Evolutionary conservation across 2,113 vertebrate genomes (phyloP), one percentile per base, ranked within the genome.

Genomic region (Chlamydotis undulata): DNA sequence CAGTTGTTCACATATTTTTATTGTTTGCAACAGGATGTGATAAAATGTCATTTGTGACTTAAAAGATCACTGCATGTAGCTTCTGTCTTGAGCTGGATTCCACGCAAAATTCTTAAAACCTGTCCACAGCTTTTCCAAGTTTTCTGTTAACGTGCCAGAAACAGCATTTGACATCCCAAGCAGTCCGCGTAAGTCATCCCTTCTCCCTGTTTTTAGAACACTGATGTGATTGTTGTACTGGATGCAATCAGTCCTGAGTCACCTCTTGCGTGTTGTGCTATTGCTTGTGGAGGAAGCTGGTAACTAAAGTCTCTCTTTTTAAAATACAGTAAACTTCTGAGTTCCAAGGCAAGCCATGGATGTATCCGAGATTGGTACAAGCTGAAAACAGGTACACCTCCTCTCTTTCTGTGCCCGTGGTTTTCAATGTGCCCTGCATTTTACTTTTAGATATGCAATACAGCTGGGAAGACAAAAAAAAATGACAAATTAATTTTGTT

Each of bases 11-110:
- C 7, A 17, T 12, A 23, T 59, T 60, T n/a, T 45, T 14, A 4
- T 57, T 73, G 8, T 89, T 87, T 85, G 19, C n/a, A 53, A 7
- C 9, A 10, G 26, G 24, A 41, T 22, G 11, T 7, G 23, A 39
- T 25, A 59, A 63, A 84, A 57, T 5, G 6, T 23, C 70, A 52
- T 19, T 24, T 23, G 52, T 16, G 19, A 35, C 60, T 64, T 50
- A 26, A 47, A n/a, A 47, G 19, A 5, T 29, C 0, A 0, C 47
- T 56, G 39, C 3, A 0, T 19, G 5, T 8, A n/a, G 17, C 12
- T 83, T 59, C 70, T 1, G 1, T 13, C 47, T 21, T 35, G 15
- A 39, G 25, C 41, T n/a, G 78, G 14, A 60, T 50, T 52, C 50
- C 16, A 17, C 2, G 1, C 16, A 26, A 43, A 75, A 43, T 37